Base-by-base conservation (phyloP, 2,888 invertebrate genomes). In the Tetragonula carbonaria region DNA sequence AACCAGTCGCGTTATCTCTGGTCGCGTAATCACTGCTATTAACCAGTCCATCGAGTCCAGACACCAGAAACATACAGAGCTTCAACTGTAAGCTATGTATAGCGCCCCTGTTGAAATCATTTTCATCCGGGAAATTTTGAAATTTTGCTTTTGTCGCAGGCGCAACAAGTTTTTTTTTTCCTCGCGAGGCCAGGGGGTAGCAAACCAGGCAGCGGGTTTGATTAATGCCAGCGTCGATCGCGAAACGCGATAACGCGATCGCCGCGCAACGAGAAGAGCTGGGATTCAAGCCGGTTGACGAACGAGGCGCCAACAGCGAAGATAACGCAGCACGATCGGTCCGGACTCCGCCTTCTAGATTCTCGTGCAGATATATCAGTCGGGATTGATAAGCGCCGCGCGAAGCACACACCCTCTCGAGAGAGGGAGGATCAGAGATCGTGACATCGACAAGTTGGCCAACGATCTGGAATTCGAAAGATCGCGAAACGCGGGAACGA, bases 241-340 rank as follows among this genome's bases (percentile, higher is more conserved):
- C 66, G 28, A 45, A 8, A 45, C 51, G 71, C 67, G 82, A 87
- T 82, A 84, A 85, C 75, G 82, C 38, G 28, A 28, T 59, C 72
- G 71, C 71, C 84, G 68, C 50, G 82, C 79, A 78, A 82, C 86
- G 77, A 70, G 82, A 80, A 82, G 68, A 87, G 74, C 79, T 80
- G 45, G 80, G 82, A 78, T 82, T 28, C 84, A 84, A 86, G 73
- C 68, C 59, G 13, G 73, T 70, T 80, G 78, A 82, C 80, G 77
- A 71, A 78, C 28, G 82, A 78, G 80, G 68, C 75, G 80, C 68
- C 67, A 80, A 82, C 70, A 53, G 72, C n/a, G 33, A 74, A 82
- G 77, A 80, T 84, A 86, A 88, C 80, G 75, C 67, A 28, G 11
- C 33, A 11, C 63, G 2, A 63, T 65, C 13, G 21, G 70, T 73